Conservation (phyloP, 1,140 invertebrate species). For the Parasteatoda tepidariorum region DNA sequence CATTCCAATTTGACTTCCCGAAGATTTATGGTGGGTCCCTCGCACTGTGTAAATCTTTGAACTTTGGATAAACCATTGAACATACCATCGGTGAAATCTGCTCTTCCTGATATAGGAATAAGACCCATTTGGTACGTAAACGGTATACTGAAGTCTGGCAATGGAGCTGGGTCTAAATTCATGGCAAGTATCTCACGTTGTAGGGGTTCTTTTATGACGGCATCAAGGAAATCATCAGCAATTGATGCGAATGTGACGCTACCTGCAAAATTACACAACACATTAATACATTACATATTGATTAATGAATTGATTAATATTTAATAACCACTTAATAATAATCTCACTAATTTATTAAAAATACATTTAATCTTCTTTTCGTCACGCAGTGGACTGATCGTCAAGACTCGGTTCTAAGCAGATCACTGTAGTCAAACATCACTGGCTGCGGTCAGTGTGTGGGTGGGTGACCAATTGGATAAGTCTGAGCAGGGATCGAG, state of each 20-base stretch:
- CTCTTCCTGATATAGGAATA: conserved; percentile 2
- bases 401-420: too few relatives aligned
- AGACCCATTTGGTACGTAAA: conserved; percentile 2
- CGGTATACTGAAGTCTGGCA: conserved; percentile 35
- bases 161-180: conserved; percentile 17
- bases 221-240: conserved; percentile 30
- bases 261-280: not conserved
- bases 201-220: conserved; percentile 1
- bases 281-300: not conserved
- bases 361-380: too few relatives aligned
- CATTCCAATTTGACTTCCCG: conserved; percentile 24
- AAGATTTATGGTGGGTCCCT: conserved; percentile 5
- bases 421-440: too few relatives aligned
- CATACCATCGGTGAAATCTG: conserved; percentile 12
- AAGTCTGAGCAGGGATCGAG: too few relatives aligned
- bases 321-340: not conserved
- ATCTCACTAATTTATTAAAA: too few relatives aligned
- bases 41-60: not conserved
- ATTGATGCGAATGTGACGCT: not conserved
- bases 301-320: not conserved
- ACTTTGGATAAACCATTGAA: conserved; percentile 31
- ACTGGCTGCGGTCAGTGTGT: too few relatives aligned
- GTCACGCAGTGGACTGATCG: too few relatives aligned
- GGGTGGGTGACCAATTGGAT: too few relatives aligned
- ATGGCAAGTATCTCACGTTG: not conserved